Evolutionary conservation across 2,888 invertebrate species (phyloP).

Genomic region (Exocentrus adspersus): DNA sequence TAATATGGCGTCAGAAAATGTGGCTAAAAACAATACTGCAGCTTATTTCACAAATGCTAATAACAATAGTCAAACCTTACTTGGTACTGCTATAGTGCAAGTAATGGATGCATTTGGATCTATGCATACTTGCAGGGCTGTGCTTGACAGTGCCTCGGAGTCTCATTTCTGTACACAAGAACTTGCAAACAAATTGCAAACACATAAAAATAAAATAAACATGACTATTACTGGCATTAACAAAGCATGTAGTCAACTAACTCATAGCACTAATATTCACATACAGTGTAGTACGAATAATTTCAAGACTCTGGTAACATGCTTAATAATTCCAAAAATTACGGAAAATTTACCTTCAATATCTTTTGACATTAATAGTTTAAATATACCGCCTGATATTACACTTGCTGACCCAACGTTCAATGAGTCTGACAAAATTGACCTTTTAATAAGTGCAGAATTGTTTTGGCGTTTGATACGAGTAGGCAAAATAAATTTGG

Average conservation of each 20-base stretch:
- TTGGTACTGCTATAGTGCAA: background rate
- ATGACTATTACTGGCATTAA: constrained; percentile 7
- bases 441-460: constrained; percentile 22
- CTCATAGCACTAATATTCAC: background rate
- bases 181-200: constrained; percentile 10
- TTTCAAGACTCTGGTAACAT: background rate
- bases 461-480: constrained; percentile 25
- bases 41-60: background rate
- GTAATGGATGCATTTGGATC: background rate
- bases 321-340: background rate
- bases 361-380: background rate
- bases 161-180: constrained; percentile 5
- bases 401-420: constrained; percentile 7
- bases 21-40: too few species aligned
- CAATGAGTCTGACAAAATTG: constrained; percentile 5
- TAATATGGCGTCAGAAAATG: background rate
- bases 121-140: background rate
- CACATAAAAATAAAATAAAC: background rate
- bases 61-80: background rate
- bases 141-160: constrained; percentile 10
- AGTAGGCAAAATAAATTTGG: constrained; percentile 24
- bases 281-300: background rate
- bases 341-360: background rate
- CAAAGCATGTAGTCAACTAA: background rate
- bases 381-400: background rate